Evolutionary conservation across 2,888 invertebrate species (phyloP), one percentile per base, ranked within the genome.

Genomic region (Coremacera marginata): DNA sequence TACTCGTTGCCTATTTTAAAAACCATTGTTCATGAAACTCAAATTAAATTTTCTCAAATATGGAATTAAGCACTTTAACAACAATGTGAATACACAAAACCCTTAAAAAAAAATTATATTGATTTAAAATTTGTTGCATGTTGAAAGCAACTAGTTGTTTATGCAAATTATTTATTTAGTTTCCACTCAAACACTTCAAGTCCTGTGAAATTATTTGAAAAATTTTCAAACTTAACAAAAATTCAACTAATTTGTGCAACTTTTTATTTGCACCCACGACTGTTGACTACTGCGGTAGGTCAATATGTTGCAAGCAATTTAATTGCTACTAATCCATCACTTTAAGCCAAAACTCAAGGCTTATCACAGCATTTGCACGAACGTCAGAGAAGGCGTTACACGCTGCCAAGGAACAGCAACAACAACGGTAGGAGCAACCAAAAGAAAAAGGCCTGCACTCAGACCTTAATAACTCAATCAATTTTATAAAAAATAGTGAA

Each of bases 401-500:
- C 60, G n/a, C 11, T 11, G 44, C 44, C 44, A 11, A 44, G 44
- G 44, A 44, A 44, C 44, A 52, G n/a, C 70, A 70, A 25, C 67
- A 70, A 14, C 25, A 70, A 25, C 51, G 14, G 31, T n/a, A 70
- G 7, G 1, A 44, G 19, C 27, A 51, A 19, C 4, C 1, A 31
- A 70, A 27, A 19, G 51, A 49, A 49, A 70, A 19, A 25, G 44
- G 52, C 16, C 49, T 27, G 31, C 63, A 11, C 31, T 49, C 49
- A 49, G 14, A n/a, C 62, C 31, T 37, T 14, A 62, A 73, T 63
- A 62, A 73, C 72, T 73, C 72, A 60, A 73, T 73, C 72, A 73
- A 49, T 31, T 63, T 9, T 5, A 31, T 5, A 16, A 52, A 70
- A 14, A 5, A 27, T 37, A 65, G 8, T 31, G 14, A 49, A 67